Conservation (phyloP, 2,888 invertebrate species). For the Drosophila mimetica region DNA sequence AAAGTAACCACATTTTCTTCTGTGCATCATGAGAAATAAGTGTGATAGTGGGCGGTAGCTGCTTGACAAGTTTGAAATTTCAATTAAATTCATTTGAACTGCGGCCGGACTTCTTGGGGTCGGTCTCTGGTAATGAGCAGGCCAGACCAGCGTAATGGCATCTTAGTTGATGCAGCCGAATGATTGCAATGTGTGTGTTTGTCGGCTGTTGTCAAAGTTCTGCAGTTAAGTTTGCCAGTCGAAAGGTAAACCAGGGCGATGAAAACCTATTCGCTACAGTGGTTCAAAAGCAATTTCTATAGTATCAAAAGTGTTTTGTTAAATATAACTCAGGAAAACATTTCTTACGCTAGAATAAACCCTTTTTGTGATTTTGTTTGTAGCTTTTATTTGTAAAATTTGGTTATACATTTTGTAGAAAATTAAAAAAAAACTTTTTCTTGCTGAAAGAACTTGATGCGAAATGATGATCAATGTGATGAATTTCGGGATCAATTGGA, state of each 20-base stretch:
- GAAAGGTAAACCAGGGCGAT: conserved; percentile 23
- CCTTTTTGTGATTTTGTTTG: too few species aligned
- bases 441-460: too few species aligned
- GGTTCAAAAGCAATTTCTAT: too few species aligned
- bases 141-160: conserved; percentile 45
- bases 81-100: conserved; percentile 81
- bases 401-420: too few species aligned
- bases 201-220: conserved; percentile 26
- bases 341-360: too few species aligned
- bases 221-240: conserved; percentile 17
- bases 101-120: conserved; percentile 58
- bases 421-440: too few species aligned
- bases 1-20: neutral
- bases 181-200: conserved; percentile 37
- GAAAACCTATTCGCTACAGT: conserved; percentile 21
- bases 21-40: neutral
- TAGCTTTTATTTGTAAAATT: too few species aligned
- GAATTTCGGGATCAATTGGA: too few species aligned
- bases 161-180: conserved; percentile 40
- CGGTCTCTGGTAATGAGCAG: conserved; percentile 65
- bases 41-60: conserved; percentile 23
- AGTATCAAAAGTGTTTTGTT: too few species aligned
- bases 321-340: too few species aligned
- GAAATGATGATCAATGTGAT: too few species aligned
- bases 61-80: conserved; percentile 81